A percentile compares a stretch with the other conserved stretches of the same genome.
Conservation (phyloP, 2,797 vertebrate species). For the Rhinogobio ventralis region DNA sequence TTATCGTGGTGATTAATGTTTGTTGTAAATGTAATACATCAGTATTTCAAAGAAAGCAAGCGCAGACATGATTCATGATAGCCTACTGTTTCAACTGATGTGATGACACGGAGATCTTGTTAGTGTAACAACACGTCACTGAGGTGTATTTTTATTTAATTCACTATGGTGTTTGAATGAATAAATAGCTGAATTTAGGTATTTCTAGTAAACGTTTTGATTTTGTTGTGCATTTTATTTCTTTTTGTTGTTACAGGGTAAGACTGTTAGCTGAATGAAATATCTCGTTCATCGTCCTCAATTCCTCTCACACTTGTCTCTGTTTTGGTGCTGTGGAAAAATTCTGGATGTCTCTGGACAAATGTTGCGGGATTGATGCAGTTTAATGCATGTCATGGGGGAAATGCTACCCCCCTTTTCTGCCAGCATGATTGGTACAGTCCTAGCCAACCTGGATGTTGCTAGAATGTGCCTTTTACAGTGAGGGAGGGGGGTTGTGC, state of each 20-base stretch:
- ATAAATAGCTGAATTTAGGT: neutral
- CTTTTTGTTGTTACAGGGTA: neutral
- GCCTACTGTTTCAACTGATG: neutral
- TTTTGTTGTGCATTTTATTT: neutral
- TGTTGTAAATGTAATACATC: neutral
- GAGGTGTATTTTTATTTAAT: neutral
- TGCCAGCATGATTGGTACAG: conserved; percentile 66
- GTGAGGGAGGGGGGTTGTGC: conserved; percentile 68
- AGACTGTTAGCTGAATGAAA: neutral
- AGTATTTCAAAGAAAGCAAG: conserved; percentile 13
- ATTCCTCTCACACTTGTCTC: neutral
- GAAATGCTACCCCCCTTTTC: conserved; percentile 53
- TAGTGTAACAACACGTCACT: neutral
- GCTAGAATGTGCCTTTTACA: conserved; percentile 73
- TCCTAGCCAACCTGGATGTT: conserved; percentile 72
- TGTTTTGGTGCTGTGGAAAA: conserved; percentile 52
- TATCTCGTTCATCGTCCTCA: neutral
- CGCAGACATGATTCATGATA: no score
- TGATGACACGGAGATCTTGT: neutral
- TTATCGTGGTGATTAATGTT: neutral
- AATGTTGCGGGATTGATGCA: conserved; percentile 37
- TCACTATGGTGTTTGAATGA: neutral
- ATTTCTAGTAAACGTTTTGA: neutral
- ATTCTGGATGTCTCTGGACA: conserved; percentile 67
- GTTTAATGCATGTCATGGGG: conserved; percentile 34